phyloP scores from a whole-genome alignment of 1,140 invertebrate species.

The Platorchestia sp. region DNA sequence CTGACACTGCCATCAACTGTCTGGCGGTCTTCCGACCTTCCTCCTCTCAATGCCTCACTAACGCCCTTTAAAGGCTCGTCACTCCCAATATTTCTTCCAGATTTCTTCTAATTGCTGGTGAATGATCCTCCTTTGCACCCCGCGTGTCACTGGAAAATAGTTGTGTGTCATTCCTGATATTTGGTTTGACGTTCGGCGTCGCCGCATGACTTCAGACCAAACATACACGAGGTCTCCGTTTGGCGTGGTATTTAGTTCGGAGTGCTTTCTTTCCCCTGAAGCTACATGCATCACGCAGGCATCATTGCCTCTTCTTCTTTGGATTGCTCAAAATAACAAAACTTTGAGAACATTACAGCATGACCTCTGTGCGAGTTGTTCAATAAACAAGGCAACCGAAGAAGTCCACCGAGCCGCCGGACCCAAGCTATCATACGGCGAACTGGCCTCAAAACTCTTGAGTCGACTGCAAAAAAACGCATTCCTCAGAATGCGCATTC shows the following conservation, averaged over 20 bases:
- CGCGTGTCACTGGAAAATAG: neutral
- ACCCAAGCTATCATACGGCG: conserved; percentile 30
- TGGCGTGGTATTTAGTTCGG: neutral
- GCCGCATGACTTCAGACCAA: neutral
- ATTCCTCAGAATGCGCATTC: conserved; percentile 19
- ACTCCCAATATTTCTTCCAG: neutral
- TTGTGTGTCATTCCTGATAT: neutral
- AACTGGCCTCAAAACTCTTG: conserved; percentile 32
- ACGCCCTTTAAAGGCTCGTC: neutral
- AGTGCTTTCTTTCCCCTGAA: neutral
- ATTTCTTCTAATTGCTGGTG: neutral
- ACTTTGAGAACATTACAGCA: neutral
- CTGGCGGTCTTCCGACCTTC: neutral
- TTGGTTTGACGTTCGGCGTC: neutral
- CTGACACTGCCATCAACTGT: conserved; percentile 20
- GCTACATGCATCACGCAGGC: neutral
- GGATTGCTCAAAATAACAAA: neutral
- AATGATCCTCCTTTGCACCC: neutral
- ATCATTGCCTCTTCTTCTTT: neutral
- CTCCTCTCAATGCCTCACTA: conserved; percentile 13
- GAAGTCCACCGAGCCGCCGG: neutral
- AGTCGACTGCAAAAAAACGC: neutral
- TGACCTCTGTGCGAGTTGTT: neutral
- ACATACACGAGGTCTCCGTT: neutral
- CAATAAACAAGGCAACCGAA: neutral